Percentiles rank a stretch among this genome's conserved stretches.
Conservation (phyloP, 2,797 vertebrate species). For the Falco concolor region DNA sequence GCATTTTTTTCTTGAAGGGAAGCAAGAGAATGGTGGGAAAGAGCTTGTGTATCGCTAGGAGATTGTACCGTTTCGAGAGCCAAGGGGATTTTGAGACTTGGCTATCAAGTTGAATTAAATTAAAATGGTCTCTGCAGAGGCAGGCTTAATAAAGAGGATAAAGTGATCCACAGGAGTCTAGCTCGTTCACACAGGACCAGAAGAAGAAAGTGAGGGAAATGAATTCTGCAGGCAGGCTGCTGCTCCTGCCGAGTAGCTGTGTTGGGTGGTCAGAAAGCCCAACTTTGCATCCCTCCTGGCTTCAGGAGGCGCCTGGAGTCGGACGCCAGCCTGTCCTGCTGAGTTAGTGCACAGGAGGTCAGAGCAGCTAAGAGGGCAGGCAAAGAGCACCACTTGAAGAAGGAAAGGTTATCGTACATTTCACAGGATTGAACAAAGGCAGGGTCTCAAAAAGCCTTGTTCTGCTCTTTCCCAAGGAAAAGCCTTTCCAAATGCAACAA, state of each 20-base stretch:
- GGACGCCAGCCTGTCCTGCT: neutral
- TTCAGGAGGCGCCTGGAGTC: neutral
- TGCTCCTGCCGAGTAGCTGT: neutral
- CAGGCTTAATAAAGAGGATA: constrained; percentile 17
- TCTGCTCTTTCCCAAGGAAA: neutral
- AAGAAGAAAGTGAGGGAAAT: neutral
- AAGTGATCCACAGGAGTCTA: neutral
- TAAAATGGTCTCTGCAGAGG: constrained; percentile 48
- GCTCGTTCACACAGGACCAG: neutral
- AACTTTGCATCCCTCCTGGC: neutral
- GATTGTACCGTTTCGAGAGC: constrained; percentile 27
- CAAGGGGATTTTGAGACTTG: constrained; percentile 21
- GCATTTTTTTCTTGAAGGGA: neutral
- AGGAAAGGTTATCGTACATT: neutral
- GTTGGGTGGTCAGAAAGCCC: neutral
- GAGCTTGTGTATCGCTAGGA: neutral
- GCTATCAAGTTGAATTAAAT: constrained; percentile 41
- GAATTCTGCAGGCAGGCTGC: neutral
- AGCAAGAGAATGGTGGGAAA: neutral
- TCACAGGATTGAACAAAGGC: neutral
- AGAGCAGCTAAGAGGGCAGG: neutral
- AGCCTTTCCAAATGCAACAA: neutral
- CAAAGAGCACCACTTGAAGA: neutral
- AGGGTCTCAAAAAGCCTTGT: neutral
- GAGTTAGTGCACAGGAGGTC: neutral